These are phyloP conservation scores for Drosophila basisetae DNA, from an alignment of 2,888 invertebrate genomes.

Conservation along the genomic window DNA sequence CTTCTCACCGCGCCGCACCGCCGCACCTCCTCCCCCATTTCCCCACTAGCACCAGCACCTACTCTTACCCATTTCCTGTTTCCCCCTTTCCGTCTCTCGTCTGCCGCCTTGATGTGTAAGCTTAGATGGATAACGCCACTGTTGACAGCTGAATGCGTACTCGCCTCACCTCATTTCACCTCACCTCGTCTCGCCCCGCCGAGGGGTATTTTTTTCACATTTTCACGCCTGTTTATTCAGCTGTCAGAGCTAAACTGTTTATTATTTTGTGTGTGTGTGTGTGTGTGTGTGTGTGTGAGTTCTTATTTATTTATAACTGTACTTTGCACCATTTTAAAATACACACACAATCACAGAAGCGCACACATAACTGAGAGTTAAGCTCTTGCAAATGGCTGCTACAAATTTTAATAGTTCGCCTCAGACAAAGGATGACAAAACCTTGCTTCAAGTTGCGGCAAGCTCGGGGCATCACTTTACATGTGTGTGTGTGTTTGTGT, in stretches of 20 bases:
- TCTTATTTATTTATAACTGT: constrained; percentile 70
- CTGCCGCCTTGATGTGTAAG: constrained; percentile 13
- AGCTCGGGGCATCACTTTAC: constrained; percentile 28
- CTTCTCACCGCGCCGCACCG: constrained; percentile 39
- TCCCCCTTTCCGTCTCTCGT: background rate
- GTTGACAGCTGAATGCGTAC: constrained; percentile 70
- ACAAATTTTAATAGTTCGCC: constrained; percentile 60
- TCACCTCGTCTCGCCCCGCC: background rate
- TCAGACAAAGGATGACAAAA: constrained; percentile 51
- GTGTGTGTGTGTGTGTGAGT: constrained; percentile 31
- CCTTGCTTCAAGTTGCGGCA: constrained; percentile 42
- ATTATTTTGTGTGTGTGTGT: constrained; percentile 57
- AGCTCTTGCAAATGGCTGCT: constrained; percentile 47
- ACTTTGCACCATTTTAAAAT: constrained; percentile 45
- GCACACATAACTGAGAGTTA: constrained; percentile 15
- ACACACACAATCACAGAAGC: constrained; percentile 19
- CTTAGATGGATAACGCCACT: constrained; percentile 69
- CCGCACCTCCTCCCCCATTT: background rate
- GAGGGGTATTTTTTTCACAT: constrained; percentile 16
- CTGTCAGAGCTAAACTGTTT: constrained; percentile 71
- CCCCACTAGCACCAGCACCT: background rate
- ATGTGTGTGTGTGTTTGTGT: constrained; percentile 6
- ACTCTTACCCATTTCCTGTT: constrained; percentile 1
- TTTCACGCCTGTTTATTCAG: constrained; percentile 67
- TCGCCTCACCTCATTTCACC: background rate